Base-by-base conservation (phyloP, 1,140 invertebrate genomes). In the Drosophila kanapiae region DNA sequence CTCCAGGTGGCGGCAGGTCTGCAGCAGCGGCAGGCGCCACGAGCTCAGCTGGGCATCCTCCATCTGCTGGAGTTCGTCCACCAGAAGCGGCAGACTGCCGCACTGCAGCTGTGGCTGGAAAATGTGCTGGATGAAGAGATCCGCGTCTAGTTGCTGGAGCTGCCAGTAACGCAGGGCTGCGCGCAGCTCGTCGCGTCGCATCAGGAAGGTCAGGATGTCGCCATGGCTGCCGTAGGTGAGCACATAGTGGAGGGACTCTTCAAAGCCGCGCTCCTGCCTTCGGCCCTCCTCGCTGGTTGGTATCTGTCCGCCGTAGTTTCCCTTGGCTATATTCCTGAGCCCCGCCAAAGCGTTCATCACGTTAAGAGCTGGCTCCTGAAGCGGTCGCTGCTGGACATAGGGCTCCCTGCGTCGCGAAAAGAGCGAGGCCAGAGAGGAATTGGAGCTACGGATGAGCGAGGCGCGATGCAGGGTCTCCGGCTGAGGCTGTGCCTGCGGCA, bases 241-340 rank as follows among this genome's bases (percentile, higher is more conserved):
- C 6, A 97, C 92, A 93, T 97, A 97, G 87, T 96, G 96, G 1
- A 96, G 81, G 76, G 95, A 96, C 88, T 97, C 96, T 53, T 95
- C 94, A 76, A 96, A 96, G 65, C 95, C 95, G 61, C 95, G 93
- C 0, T 94, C 76, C 60, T 92, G 94, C 53, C 14, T 91, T 13
- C 93, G 94, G 61, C 92, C 93, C 85, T 91, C 35, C 78, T 91
- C 53, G 91, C 47, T 6, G 81, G 42, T 91, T 91, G 67, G 92
- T 92, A 2, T 80, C 11, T 67, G 47, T 6, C 42, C 54, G 4
- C 93, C 93, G 47, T 94, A 94, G 37, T 94, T 93, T 0, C 94
- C 94, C 56, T 93, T 93, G 49, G 94, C 92, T 53, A 95, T 94
- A 64, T 94, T 94, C 60, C 94, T 94, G 0, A 95, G 92, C 65